Conservation (phyloP, 2,888 invertebrate genomes). For the Bruchidius siliquastri region DNA sequence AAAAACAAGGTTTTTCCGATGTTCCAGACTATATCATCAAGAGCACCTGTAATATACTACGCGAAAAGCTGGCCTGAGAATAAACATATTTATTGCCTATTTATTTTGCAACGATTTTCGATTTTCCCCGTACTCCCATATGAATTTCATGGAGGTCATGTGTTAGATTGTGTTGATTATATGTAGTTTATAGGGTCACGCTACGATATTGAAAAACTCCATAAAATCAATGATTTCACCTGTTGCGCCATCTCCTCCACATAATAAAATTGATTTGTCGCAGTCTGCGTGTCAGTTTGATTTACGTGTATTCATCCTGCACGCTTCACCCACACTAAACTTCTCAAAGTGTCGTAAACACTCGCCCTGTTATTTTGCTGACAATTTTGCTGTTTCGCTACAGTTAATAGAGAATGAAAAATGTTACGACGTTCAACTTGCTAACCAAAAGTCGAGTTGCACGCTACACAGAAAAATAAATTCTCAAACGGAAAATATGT, state of each 20-base stretch:
- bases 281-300: not conserved
- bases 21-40: no score
- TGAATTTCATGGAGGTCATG: not conserved
- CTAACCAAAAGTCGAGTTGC: not conserved
- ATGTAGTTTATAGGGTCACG: not conserved
- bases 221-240: not conserved
- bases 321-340: not conserved
- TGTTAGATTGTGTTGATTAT: not conserved
- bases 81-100: no score
- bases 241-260: constrained; percentile 43
- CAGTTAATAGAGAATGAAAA: not conserved
- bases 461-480: no score
- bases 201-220: not conserved
- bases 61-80: no score
- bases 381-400: not conserved
- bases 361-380: not conserved
- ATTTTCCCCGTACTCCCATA: no score
- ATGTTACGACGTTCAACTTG: not conserved
- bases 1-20: no score
- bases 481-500: no score
- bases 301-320: not conserved
- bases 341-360: not conserved
- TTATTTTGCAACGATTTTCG: no score
- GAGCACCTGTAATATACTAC: no score
- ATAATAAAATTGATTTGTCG: constrained; percentile 57